Base-by-base conservation (phyloP, 2,888 invertebrate species). In the Thera obeliscata region DNA sequence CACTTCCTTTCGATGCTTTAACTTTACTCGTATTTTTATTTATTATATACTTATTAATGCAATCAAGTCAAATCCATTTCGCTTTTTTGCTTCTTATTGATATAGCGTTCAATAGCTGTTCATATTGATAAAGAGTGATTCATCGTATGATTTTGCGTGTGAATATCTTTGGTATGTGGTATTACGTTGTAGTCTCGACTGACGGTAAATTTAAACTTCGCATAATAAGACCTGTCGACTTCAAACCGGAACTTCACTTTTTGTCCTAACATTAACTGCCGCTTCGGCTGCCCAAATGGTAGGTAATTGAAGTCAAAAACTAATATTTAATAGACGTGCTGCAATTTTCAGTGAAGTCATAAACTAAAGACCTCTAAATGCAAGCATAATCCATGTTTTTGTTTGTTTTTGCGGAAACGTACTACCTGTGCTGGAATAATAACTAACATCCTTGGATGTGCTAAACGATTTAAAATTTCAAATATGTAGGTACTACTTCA, bases 1-100 rank as follows among this genome's bases (percentile, higher is more conserved):
- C 77, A 77, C 76, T 85, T 88, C 87, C 87, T 84, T 78, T 75
- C 72, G 72, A 75, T 79, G 75, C 82, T 82, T 82, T 52, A 43
- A 60, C 9, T 63, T 63, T 8, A 59, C 55, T 58, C 11, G 46
- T 56, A 60, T 60, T 48, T 4, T 22, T 22, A 58, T 22, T 67
- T 71, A 49, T 64, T 50, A 56, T 8, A 12, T 60, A 56, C 60
- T 49, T 56, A 7, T 7, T 41, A 41, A 41, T 41, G 2, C 41
- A 4, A 7, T 41, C 7, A 41, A 41, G 41, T 41, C 0, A 41
- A 7, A 4, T 1, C 41, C 5, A 6, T 41, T 41, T 41, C 4
- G 1, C 41, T 41, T 5, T 41, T 41, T 76, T 73, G 72, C 66
- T 70, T 73, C 58, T 66, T 49, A 22, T 22, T 22, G 22, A 22